Conservation (phyloP, 2,113 vertebrate genomes). For the Eonycteris spelaea region DNA sequence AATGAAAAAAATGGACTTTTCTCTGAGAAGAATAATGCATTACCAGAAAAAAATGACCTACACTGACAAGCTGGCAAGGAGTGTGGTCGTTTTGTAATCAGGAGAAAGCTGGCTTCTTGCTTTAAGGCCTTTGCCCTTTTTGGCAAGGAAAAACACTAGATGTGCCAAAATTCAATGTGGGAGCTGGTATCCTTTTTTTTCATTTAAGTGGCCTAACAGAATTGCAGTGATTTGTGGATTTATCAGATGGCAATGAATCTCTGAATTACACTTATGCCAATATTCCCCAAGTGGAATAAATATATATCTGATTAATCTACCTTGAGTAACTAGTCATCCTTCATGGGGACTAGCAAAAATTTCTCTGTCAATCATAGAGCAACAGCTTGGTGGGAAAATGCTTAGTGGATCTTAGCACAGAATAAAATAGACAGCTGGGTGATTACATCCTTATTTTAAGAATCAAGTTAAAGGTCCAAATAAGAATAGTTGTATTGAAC, state of each 20-base stretch:
- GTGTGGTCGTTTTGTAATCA: slow-evolving; percentile 84
- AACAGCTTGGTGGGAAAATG: background rate
- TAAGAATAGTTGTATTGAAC: background rate
- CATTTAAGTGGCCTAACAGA: slow-evolving; percentile 67
- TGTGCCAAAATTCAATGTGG: slow-evolving; percentile 69
- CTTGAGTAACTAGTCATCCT: background rate
- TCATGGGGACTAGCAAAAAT: background rate
- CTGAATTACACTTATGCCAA: background rate
- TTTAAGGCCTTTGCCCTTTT: slow-evolving; percentile 84
- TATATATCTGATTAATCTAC: background rate
- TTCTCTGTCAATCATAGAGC: background rate
- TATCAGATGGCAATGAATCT: slow-evolving; percentile 53
- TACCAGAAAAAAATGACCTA: slow-evolving; percentile 56
- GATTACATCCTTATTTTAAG: background rate
- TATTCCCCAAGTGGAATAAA: background rate
- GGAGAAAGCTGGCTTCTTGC: slow-evolving; percentile 82
- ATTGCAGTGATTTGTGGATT: slow-evolving; percentile 66
- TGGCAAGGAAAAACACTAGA: slow-evolving; percentile 75
- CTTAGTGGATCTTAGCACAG: background rate
- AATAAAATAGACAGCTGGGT: background rate
- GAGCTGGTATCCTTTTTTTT: slow-evolving; percentile 70
- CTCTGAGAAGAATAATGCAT: slow-evolving; percentile 68
- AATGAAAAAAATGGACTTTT: slow-evolving; percentile 60
- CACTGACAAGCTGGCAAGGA: slow-evolving; percentile 75
- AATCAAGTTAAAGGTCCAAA: slow-evolving; percentile 38